A percentile compares a stretch with the other conserved stretches of the same genome.
Evolutionary conservation across 2,797 vertebrate genomes (phyloP).

Genomic region (Centroberyx gerrardi): DNA sequence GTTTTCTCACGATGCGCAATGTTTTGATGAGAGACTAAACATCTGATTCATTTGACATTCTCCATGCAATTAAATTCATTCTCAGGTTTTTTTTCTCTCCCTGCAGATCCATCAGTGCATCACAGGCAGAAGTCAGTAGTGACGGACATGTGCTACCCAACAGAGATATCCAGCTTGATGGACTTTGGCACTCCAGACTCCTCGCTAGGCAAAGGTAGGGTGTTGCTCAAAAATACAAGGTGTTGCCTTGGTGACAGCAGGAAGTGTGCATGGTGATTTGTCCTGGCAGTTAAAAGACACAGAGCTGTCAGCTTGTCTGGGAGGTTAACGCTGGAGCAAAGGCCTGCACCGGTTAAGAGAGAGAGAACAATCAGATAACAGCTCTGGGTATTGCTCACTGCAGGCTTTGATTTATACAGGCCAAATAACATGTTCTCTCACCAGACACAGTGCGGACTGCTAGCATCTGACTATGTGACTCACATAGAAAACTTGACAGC

Average conservation of each 20-base stretch:
- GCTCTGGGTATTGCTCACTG: constrained; percentile 29
- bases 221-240: constrained; percentile 36
- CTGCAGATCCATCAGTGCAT: constrained; percentile 80
- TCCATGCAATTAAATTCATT: background rate
- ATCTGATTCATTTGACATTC: background rate
- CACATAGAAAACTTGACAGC: constrained; percentile 8
- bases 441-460: background rate
- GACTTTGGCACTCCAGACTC: constrained; percentile 86
- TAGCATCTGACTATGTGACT: background rate
- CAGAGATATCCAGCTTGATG: constrained; percentile 86
- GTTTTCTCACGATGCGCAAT: background rate
- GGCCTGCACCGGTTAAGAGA: constrained; percentile 42
- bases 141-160: constrained; percentile 86
- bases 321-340: constrained; percentile 59
- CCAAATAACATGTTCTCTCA: constrained; percentile 46
- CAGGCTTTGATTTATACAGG: constrained; percentile 45
- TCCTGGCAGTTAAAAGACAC: constrained; percentile 69
- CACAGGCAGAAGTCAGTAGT: constrained; percentile 83
- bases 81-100: background rate
- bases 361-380: constrained; percentile 67
- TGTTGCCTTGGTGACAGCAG: constrained; percentile 75
- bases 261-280: constrained; percentile 65
- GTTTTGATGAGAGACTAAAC: constrained; percentile 4
- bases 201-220: constrained; percentile 85
- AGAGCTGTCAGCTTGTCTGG: constrained; percentile 57